phyloP scores from a whole-genome alignment of 2,797 vertebrate genomes.

The Smutsia temminckii region DNA sequence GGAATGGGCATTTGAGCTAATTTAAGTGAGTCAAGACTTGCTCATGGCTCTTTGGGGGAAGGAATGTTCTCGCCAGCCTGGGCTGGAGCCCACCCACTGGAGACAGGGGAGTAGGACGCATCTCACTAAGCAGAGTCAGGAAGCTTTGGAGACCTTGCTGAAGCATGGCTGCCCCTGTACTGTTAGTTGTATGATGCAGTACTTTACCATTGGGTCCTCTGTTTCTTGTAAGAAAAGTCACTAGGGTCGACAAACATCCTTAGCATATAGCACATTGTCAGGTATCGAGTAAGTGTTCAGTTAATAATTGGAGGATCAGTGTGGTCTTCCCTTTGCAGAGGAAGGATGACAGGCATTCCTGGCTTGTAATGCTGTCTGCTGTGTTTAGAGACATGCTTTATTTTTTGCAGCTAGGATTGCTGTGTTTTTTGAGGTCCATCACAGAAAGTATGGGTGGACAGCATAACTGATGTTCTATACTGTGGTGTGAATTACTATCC shows the following conservation, averaged over 20 bases:
- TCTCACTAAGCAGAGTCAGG: background rate
- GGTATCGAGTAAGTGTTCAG: background rate
- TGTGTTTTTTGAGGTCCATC: background rate
- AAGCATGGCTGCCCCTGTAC: too few species aligned
- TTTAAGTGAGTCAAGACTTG: background rate
- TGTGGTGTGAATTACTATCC: background rate
- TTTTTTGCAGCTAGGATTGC: background rate
- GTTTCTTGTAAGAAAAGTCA: background rate
- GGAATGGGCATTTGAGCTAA: background rate
- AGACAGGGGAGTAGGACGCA: rapidly evolving
- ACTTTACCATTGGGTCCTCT: background rate
- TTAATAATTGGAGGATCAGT: background rate
- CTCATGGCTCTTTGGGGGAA: background rate
- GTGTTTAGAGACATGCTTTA: background rate
- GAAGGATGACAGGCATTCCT: background rate
- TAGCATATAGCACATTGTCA: background rate
- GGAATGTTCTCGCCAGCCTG: background rate
- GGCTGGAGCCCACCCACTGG: background rate
- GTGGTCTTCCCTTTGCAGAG: background rate
- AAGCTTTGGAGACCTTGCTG: too few species aligned
- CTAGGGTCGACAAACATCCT: background rate
- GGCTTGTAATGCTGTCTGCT: background rate
- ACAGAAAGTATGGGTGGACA: background rate
- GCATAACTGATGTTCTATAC: background rate
- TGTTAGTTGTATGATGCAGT: background rate